phyloP scores from a whole-genome alignment of 2,113 vertebrate species.

The Aplodontia rufa region DNA sequence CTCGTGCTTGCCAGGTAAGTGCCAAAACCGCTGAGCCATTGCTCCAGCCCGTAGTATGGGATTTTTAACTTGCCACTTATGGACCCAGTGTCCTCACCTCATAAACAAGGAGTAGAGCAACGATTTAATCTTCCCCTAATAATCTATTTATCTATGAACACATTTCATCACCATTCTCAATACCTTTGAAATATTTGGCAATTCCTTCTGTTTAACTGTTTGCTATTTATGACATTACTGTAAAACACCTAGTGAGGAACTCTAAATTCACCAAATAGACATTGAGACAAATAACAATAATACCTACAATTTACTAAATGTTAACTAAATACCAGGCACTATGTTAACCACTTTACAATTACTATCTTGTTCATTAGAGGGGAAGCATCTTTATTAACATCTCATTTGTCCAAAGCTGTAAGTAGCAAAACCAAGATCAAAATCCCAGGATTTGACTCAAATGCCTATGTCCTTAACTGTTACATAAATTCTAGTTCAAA shows the following conservation, averaged over 20 bases:
- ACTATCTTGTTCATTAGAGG: background rate
- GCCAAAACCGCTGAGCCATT: too few species aligned
- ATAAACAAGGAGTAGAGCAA: background rate
- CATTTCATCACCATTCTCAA: background rate
- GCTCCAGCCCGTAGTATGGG: background rate
- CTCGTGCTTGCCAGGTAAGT: too few species aligned
- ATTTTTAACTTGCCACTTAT: background rate
- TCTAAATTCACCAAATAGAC: background rate
- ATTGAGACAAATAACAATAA: background rate
- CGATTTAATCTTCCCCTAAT: background rate
- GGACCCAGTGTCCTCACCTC: background rate
- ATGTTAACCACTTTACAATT: background rate
- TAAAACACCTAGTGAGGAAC: background rate
- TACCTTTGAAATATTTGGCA: background rate
- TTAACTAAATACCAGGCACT: background rate
- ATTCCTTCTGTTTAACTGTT: background rate
- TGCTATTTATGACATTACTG: background rate
- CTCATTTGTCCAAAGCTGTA: background rate
- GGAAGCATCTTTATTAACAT: background rate
- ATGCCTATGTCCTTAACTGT: background rate
- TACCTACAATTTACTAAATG: background rate
- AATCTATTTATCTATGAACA: background rate
- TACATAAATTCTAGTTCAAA: background rate
- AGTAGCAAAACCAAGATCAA: background rate
- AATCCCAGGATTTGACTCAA: background rate